Evolutionary conservation across 2,888 invertebrate genomes (phyloP).

Genomic region (Siphlonurus alternatus): DNA sequence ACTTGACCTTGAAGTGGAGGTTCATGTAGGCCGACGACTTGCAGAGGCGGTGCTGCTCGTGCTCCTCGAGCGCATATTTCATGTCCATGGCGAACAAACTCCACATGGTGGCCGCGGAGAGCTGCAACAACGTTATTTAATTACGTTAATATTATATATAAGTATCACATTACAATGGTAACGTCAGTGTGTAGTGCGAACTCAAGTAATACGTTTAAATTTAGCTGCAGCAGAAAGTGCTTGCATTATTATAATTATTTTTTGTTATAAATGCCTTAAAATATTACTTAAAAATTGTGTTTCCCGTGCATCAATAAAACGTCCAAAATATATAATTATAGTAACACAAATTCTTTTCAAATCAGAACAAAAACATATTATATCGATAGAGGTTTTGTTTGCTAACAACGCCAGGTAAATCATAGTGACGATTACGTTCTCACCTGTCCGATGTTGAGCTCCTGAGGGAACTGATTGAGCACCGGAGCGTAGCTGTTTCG

Average conservation of each 20-base stretch:
- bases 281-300: too few species aligned
- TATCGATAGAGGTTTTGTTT: too few species aligned
- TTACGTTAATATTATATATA: background rate
- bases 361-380: too few species aligned
- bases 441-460: slow-evolving; percentile 93
- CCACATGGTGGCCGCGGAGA: slow-evolving; percentile 98
- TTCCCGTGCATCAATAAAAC: too few species aligned
- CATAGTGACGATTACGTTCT: too few species aligned
- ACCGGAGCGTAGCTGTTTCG: slow-evolving; percentile 95
- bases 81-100: slow-evolving; percentile 89
- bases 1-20: slow-evolving; percentile 97
- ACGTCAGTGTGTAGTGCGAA: background rate
- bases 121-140: slow-evolving; percentile 32
- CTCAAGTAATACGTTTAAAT: background rate
- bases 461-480: slow-evolving; percentile 97
- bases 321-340: too few species aligned
- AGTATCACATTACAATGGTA: background rate
- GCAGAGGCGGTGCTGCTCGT: slow-evolving; percentile 88
- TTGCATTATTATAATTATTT: too few species aligned
- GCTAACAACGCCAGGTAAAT: too few species aligned
- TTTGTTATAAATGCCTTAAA: too few species aligned
- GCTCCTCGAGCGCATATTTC: slow-evolving; percentile 96
- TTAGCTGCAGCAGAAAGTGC: background rate
- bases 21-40: slow-evolving; percentile 99
- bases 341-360: background rate